Evolutionary conservation across 2,113 vertebrate genomes (phyloP), one percentile per base, ranked within the genome.

Genomic region (Delphinus delphis): DNA sequence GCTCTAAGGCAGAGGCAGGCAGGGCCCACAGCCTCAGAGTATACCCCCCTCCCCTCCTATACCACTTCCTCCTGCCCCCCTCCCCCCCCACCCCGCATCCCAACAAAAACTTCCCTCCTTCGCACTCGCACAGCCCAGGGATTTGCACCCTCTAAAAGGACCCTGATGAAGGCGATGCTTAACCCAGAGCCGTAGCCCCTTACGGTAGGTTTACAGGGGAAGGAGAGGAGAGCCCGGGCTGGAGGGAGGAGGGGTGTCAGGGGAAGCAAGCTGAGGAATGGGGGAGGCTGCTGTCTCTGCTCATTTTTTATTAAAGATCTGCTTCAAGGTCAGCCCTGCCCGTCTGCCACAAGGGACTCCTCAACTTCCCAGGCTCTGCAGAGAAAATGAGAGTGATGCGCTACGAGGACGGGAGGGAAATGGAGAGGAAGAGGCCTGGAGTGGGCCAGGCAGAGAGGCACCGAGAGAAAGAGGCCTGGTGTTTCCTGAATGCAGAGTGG

Each of bases 271-370:
- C 3, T 53, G 28, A 26, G 62, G 26, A 63, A 28, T 11, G 62
- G 31, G 38, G 65, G 65, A 58, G 38, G 81, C 89, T 73, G 68
- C 80, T 0, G 10, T 68, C 38, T 89, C 85, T 77, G 68, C 90
- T 97, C 96, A 96, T 97, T 90, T 95, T 96, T 98, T 97, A 97
- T 97, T 97, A 94, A 98, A 92, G 92, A 97, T 79, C 90, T 82
- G 65, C 94, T 96, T 97, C 97, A 98, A 97, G 97, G 95, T 97
- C 96, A 97, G 88, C 62, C 53, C n/a, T 93, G 90, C 90, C 55
- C 0, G 3, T 58, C 88, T 79, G 88, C 93, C 97, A 63, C 95
- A 80, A 81, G 96, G 88, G 98, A 96, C 92, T 96, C 97, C 82
- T 98, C 96, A 93, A 95, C 96, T 98, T 97, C 87, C 96, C 87